Conservation (phyloP, 2,888 invertebrate species). For the Rhamphomyia laevipes region DNA sequence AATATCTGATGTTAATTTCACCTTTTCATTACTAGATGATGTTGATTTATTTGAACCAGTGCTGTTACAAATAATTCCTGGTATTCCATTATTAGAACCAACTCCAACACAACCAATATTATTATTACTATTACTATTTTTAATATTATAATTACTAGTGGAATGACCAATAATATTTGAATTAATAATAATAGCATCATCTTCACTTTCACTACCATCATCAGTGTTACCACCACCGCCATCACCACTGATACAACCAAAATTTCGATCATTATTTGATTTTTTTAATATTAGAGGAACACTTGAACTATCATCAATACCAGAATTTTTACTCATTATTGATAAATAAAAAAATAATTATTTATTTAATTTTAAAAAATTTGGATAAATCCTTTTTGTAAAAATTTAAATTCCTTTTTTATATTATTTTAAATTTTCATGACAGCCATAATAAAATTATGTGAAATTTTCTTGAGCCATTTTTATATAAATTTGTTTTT, state of each 20-base stretch:
- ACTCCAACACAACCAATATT: no score
- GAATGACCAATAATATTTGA: background rate
- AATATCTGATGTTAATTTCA: conserved; percentile 5
- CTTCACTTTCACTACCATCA: conserved; percentile 3
- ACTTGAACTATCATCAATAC: conserved; percentile 19
- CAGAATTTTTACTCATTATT: conserved; percentile 19
- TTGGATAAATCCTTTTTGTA: background rate
- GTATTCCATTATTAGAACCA: no score
- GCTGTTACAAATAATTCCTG: no score
- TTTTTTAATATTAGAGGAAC: conserved; percentile 22
- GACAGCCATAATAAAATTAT: no score
- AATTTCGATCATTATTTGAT: conserved; percentile 16
- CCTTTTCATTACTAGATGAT: conserved; percentile 13
- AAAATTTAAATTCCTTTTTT: background rate
- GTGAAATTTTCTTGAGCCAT: no score
- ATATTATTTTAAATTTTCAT: conserved; percentile 1
- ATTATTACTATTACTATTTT: background rate
- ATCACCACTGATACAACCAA: conserved; percentile 16
- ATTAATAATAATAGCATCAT: background rate
- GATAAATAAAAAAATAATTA: background rate
- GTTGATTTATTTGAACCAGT: background rate
- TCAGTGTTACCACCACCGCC: conserved; percentile 15
- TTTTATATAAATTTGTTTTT: no score
- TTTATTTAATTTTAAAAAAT: background rate
- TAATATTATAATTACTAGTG: background rate